These are phyloP conservation scores for Scaptodrosophila latifasciaeformis DNA, from an alignment of 2,888 invertebrate species.

Conservation along the genomic window DNA sequence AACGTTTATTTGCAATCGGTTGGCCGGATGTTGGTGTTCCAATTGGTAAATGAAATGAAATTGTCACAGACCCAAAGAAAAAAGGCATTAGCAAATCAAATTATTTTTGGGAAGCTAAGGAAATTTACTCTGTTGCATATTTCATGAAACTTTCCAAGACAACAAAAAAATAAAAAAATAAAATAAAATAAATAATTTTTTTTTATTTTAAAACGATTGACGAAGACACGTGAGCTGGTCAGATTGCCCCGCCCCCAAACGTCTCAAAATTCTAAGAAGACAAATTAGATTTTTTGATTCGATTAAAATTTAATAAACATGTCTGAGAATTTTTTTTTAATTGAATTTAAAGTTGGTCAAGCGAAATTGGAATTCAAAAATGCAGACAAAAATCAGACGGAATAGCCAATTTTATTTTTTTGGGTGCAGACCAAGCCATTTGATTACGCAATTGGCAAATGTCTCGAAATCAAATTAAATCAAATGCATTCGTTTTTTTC, in stretches of 20 bases:
- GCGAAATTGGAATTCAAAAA: too few species aligned
- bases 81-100: conserved; percentile 50
- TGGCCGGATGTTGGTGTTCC: conserved; percentile 55
- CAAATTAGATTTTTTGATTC: too few species aligned
- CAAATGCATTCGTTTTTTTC: too few species aligned
- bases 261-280: too few species aligned
- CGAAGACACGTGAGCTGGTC: too few species aligned
- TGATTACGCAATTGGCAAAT: conserved; percentile 51
- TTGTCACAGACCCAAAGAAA: conserved; percentile 58
- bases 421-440: too few species aligned
- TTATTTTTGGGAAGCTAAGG: too few species aligned
- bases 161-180: neutral
- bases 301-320: too few species aligned
- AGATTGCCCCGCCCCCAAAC: too few species aligned
- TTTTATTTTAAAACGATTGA: too few species aligned
- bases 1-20: conserved; percentile 28
- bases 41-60: conserved; percentile 41
- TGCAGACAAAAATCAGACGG: too few species aligned
- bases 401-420: too few species aligned
- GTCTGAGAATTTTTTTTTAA: neutral
- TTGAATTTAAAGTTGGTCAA: conserved; percentile 25
- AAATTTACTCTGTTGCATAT: conserved; percentile 49
- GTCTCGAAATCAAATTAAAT: conserved; percentile 61
- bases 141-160: conserved; percentile 36
- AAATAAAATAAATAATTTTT: conserved; percentile 8